Percentiles rank a stretch among this genome's conserved stretches.
phyloP scores from a whole-genome alignment of 2,888 invertebrate genomes.

The Branchellion lobata region DNA sequence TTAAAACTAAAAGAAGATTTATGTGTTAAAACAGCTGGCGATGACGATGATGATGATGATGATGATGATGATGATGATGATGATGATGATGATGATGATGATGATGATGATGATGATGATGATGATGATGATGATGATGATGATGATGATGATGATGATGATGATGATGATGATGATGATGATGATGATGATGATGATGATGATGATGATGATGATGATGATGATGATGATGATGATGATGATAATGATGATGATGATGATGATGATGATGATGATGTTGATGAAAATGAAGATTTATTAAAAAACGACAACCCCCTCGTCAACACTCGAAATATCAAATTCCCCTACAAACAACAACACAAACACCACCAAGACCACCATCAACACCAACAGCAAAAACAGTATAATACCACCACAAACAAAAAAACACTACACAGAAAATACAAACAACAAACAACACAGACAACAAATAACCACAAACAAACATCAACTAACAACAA shows the following conservation, averaged over 20 bases:
- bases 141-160: conserved; percentile 40
- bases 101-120: conserved; percentile 32
- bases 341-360: too few species aligned
- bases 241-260: conserved; percentile 23
- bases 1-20: too few species aligned
- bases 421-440: too few species aligned
- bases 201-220: conserved; percentile 34
- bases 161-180: conserved; percentile 30
- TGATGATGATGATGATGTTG: neutral
- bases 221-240: conserved; percentile 28
- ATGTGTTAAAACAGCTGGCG: neutral
- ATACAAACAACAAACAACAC: too few species aligned
- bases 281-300: neutral
- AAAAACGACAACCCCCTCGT: too few species aligned
- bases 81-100: conserved; percentile 39
- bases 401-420: too few species aligned
- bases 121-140: conserved; percentile 31
- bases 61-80: conserved; percentile 32
- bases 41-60: conserved; percentile 37
- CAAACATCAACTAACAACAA: too few species aligned
- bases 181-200: conserved; percentile 32
- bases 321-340: too few species aligned
- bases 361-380: too few species aligned
- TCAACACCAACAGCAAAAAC: too few species aligned
- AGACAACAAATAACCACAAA: too few species aligned